Evolutionary conservation across 1,140 invertebrate species (phyloP), one percentile per base, ranked within the genome.

Genomic region (Magallana gigas): DNA sequence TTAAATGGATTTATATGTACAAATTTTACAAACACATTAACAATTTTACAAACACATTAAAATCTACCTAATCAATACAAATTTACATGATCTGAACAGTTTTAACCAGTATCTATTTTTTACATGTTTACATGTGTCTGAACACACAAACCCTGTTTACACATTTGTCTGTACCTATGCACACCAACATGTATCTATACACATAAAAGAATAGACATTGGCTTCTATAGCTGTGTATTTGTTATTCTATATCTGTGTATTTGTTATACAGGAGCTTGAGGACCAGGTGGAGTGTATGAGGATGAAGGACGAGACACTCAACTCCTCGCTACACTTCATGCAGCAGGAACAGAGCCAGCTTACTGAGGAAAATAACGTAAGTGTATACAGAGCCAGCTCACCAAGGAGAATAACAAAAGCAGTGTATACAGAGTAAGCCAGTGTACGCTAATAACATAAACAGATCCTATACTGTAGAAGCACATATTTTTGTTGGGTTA

Each of bases 211-310:
- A 48, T 4, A 48, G 36, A 48, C 36, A 48, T 5, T 5, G 36
- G 36, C 36, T 48, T 48, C 36, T 48, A 48, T 48, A 48, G 2
- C 36, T 5, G 36, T 48, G 14, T 89, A 59, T 64, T 29, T 18
- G 9, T 89, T 18, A 58, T 85, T 23, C 23, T 23, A 36, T 36
- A 36, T 48, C 36, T 5, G 36, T 48, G 14, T 89, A 59, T 64
- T 29, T 18, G 11, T 89, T 18, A 58, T 85, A 62, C 60, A 94
- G 94, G 91, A 90, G 14, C 85, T 94, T 11, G 59, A 82, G 12
- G 94, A 94, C 60, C 91, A 94, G 88, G 57, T 92, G 23, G 94
- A 94, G 58, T 94, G 94, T 90, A 88, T 94, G 91, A 92, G 93
- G 83, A 93, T 94, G 92, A 94, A 94, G 68, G 91, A 94, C 88